Evolutionary conservation across 2,797 vertebrate genomes (phyloP).

Genomic region (Parambassis ranga): DNA sequence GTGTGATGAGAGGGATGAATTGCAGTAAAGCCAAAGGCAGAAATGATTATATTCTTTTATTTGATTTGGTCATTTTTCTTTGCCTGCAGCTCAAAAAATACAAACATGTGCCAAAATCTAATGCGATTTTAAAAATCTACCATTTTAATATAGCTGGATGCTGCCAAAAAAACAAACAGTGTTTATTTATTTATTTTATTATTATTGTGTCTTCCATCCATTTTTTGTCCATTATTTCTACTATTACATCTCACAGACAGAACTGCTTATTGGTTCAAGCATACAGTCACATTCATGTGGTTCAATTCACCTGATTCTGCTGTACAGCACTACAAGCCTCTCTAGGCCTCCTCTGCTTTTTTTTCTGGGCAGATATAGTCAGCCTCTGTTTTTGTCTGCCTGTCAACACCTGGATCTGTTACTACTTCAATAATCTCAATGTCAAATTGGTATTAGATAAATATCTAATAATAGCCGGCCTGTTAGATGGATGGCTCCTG

Average conservation of each 20-base stretch:
- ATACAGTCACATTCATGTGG: conserved; percentile 7
- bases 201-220: background rate
- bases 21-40: background rate
- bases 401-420: conserved; percentile 59
- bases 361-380: conserved; percentile 51
- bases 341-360: conserved; percentile 34
- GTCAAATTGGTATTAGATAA: conserved; percentile 63
- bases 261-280: background rate
- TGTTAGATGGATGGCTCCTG: conserved; percentile 43
- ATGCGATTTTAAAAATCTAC: conserved; percentile 33
- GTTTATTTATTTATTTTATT: background rate
- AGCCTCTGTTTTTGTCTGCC: conserved; percentile 39
- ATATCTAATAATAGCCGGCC: conserved; percentile 70
- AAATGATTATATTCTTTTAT: conserved; percentile 11
- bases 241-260: background rate
- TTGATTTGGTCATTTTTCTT: conserved; percentile 33
- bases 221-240: background rate
- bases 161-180: conserved; percentile 9
- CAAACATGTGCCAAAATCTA: conserved; percentile 11
- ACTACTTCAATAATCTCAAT: conserved; percentile 69
- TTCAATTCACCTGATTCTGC: conserved; percentile 8
- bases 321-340: conserved; percentile 27
- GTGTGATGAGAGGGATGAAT: background rate
- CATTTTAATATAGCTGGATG: background rate
- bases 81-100: conserved; percentile 14